These are phyloP conservation scores for Cosmia pyralina DNA, from an alignment of 2,888 invertebrate genomes.

Conservation along the genomic window DNA sequence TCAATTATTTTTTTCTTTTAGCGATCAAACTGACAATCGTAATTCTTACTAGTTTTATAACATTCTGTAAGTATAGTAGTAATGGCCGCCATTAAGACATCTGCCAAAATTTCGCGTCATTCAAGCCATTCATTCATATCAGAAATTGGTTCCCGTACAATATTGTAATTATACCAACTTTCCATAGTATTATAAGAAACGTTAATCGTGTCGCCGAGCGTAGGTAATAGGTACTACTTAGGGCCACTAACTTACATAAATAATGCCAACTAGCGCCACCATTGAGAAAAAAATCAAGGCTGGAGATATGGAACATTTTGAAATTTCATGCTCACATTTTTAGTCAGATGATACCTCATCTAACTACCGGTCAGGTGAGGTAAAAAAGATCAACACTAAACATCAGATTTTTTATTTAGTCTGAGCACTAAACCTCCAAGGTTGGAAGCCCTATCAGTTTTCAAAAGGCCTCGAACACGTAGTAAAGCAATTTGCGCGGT, in stretches of 20 bases:
- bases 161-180: constrained; percentile 11
- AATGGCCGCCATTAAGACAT: neutral
- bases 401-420: no score
- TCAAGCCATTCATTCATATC: constrained; percentile 38
- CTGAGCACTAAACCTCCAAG: no score
- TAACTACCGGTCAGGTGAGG: no score
- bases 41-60: constrained; percentile 5
- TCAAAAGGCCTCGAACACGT: constrained; percentile 63
- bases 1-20: no score
- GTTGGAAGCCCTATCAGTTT: neutral
- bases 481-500: constrained; percentile 69
- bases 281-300: no score
- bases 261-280: no score
- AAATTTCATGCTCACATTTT: no score
- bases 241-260: no score
- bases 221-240: constrained; percentile 31
- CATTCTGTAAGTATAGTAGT: neutral
- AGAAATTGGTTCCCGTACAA: constrained; percentile 18
- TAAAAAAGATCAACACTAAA: no score
- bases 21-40: neutral
- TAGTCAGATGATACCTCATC: no score
- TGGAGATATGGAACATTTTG: no score
- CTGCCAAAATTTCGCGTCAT: constrained; percentile 40
- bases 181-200: constrained; percentile 25
- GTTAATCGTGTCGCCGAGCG: constrained; percentile 58